Evolutionary conservation across 1,140 invertebrate genomes (phyloP).

Genomic region (Danaus plexippus): DNA sequence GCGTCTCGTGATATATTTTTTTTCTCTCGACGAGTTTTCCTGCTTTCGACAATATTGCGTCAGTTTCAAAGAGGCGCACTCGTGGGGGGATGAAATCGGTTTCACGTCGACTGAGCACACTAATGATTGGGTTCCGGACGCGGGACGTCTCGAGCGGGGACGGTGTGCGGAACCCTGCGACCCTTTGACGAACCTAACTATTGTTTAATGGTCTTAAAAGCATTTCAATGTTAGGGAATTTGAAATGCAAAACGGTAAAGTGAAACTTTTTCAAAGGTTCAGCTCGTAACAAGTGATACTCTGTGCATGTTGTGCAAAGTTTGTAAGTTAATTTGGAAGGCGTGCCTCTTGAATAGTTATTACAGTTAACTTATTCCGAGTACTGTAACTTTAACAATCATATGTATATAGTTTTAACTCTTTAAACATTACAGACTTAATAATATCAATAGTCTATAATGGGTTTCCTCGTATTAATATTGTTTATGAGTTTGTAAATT

Average conservation of each 20-base stretch:
- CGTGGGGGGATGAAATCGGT: conserved; percentile 60
- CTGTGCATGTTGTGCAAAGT: too few relatives aligned
- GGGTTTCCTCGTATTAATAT: too few relatives aligned
- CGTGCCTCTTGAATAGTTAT: too few relatives aligned
- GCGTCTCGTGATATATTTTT: conserved; percentile 37
- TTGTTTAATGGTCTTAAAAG: conserved; percentile 64
- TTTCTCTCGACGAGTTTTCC: conserved; percentile 62
- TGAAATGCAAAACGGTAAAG: conserved; percentile 31
- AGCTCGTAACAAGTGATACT: too few relatives aligned
- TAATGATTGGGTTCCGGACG: conserved; percentile 68
- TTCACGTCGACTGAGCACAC: conserved; percentile 68
- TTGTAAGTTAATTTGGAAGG: too few relatives aligned
- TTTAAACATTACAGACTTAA: too few relatives aligned
- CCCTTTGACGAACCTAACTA: conserved; percentile 53
- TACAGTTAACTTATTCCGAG: too few relatives aligned
- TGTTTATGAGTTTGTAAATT: too few relatives aligned
- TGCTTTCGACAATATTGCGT: conserved; percentile 67
- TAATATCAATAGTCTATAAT: too few relatives aligned
- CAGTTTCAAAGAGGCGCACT: conserved; percentile 61
- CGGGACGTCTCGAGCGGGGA: conserved; percentile 32
- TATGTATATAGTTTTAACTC: too few relatives aligned
- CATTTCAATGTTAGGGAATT: conserved; percentile 53
- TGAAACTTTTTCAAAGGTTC: conserved; percentile 8
- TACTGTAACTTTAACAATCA: too few relatives aligned
- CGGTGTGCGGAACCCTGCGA: conserved; percentile 27